Base-by-base conservation (phyloP, 2,888 invertebrate genomes). In the Polymixis flavicincta region DNA sequence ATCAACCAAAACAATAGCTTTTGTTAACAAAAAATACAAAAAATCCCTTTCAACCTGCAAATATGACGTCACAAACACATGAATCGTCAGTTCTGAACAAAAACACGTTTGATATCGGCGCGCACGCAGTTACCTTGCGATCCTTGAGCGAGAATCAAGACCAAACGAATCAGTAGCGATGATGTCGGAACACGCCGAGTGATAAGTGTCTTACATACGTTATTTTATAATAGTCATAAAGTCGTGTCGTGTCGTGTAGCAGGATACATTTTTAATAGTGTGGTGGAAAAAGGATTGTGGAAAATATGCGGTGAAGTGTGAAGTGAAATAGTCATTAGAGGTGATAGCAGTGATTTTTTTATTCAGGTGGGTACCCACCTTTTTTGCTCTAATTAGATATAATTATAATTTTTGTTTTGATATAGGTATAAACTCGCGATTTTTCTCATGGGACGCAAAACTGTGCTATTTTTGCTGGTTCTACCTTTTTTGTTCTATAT, bases 141-240 rank as follows among this genome's bases (percentile, higher is more conserved):
- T 68, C 80, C 80, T 86, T 85, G 86, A 80, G 72, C 75, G 67
- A 71, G 78, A 76, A 76, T 76, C 80, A 83, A 84, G 82, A 82
- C 75, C 79, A 83, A 80, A 63, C 50, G 71, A 67, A 79, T 83
- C 65, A 75, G 66, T 73, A 11, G 42, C 42, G 65, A 25, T 52
- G 63, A 66, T 71, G 68, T 61, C 52, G 66, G 69, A 69, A 59
- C 61, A 54, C 37, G 67, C 48, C 19, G 65, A 9, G 19, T 57
- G 71, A 61, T 81, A 68, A 68, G 59, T 83, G 52, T 37, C 64
- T 75, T 65, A 68, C 22, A 61, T 57, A 32, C 37, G n/a, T n/a
- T n/a, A 25, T 54, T 37, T 68, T 63, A 69, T 37, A n/a, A n/a
- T 68, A 67, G 59, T 74, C 54, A 57, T n/a, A 14, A 17, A 42